Evolutionary conservation across 2,113 vertebrate species (phyloP).

Genomic region (Numenius arquata): DNA sequence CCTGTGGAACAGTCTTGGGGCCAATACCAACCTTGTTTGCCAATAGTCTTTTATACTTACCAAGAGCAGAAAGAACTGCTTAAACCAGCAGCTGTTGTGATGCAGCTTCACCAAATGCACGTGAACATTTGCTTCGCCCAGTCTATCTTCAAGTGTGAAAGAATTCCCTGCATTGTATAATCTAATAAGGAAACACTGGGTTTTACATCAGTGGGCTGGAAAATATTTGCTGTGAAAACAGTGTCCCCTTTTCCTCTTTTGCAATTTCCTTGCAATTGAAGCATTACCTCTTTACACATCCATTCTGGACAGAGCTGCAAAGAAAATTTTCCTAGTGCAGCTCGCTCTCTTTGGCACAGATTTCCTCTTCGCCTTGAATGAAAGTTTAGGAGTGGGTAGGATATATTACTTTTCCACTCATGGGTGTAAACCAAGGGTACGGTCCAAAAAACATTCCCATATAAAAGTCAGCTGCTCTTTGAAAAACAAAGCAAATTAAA

Average conservation of each 20-base stretch:
- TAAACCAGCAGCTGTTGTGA: neutral
- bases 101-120: neutral
- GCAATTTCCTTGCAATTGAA: neutral
- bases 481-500: neutral
- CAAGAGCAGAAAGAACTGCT: neutral
- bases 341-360: neutral
- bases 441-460: neutral
- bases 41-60: neutral
- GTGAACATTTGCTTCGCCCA: fast-evolving
- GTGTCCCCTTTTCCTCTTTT: neutral
- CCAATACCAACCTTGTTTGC: neutral
- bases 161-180: fast-evolving
- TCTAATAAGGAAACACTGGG: neutral
- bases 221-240: neutral
- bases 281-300: neutral
- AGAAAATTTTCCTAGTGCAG: neutral
- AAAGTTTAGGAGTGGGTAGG: neutral
- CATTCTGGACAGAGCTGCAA: neutral
- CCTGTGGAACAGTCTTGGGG: neutral
- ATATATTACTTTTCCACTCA: neutral
- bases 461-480: neutral
- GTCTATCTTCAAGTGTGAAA: neutral
- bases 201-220: neutral
- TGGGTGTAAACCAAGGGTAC: neutral
- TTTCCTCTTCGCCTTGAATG: neutral